phyloP scores from a whole-genome alignment of 1,140 invertebrate species.

The Drosophila setifemur region DNA sequence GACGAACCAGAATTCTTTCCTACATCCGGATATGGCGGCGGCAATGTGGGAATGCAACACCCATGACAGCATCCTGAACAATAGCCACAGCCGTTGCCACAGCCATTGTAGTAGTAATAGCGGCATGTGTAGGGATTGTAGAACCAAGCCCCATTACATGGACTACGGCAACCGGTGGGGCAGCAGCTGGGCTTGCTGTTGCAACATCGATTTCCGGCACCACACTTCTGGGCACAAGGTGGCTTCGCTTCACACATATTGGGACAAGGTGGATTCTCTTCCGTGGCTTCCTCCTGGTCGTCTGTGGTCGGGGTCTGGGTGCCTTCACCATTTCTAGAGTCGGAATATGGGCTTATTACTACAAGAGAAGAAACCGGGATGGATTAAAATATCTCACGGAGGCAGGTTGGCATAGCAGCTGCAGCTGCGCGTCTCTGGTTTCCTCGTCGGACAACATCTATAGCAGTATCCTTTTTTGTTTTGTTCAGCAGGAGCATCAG shows the following conservation, averaged over 20 bases:
- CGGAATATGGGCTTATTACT: too few relatives aligned
- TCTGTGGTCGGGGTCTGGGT: too few relatives aligned
- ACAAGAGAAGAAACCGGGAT: too few relatives aligned
- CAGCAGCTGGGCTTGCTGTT: not conserved
- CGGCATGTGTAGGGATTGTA: constrained; percentile 41
- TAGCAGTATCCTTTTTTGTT: too few relatives aligned
- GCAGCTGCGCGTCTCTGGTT: constrained; percentile 6
- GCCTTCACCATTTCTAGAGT: too few relatives aligned
- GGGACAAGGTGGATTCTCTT: too few relatives aligned
- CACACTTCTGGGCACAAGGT: too few relatives aligned
- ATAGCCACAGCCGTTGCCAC: constrained; percentile 14
- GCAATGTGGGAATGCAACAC: constrained; percentile 5
- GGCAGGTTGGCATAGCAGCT: constrained; percentile 14
- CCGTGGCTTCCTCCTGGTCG: too few relatives aligned
- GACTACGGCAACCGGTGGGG: not conserved
- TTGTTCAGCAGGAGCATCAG: too few relatives aligned
- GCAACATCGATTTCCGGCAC: not conserved
- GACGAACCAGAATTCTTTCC: too few relatives aligned
- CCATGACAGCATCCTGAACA: not conserved
- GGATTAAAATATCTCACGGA: too few relatives aligned
- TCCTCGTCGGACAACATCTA: not conserved
- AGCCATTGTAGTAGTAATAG: constrained; percentile 29
- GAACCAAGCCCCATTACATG: constrained; percentile 5
- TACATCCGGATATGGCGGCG: not conserved
- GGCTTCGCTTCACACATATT: too few relatives aligned